Conservation (phyloP, 2,113 vertebrate genomes). For the Syngnathoides biaculeatus region DNA sequence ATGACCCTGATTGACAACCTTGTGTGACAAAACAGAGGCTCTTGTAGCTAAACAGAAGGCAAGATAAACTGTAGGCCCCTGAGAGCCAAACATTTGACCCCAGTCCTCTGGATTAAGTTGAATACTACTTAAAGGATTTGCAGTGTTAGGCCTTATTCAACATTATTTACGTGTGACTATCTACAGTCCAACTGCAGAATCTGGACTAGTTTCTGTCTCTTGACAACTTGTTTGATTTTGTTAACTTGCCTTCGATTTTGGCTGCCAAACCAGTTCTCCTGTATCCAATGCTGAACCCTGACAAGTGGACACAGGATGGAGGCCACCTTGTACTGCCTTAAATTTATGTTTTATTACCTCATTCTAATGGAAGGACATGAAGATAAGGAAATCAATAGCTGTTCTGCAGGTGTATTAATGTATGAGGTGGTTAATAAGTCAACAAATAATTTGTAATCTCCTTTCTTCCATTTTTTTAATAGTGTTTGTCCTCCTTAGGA, state of each 20-base stretch:
- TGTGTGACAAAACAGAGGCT: slow-evolving; percentile 5
- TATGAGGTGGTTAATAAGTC: neutral
- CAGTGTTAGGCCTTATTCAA: slow-evolving; percentile 1
- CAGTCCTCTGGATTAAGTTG: slow-evolving; percentile 18
- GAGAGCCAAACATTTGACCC: slow-evolving; percentile 18
- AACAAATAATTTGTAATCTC: neutral
- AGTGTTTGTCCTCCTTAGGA: too few relatives aligned
- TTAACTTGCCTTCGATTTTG: slow-evolving; percentile 1
- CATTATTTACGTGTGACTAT: neutral
- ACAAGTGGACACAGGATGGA: slow-evolving; percentile 9
- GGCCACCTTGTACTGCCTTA: slow-evolving; percentile 16
- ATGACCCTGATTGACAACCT: neutral
- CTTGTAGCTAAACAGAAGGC: neutral
- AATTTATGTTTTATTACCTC: slow-evolving; percentile 6
- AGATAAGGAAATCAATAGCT: neutral
- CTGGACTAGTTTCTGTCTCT: slow-evolving; percentile 3
- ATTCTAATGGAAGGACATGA: neutral
- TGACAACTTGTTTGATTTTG: slow-evolving; percentile 4
- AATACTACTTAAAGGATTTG: slow-evolving; percentile 21
- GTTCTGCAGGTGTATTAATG: neutral
- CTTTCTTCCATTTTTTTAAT: neutral
- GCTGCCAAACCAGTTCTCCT: slow-evolving; percentile 25
- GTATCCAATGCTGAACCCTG: slow-evolving; percentile 18
- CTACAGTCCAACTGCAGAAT: neutral
- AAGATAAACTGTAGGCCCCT: slow-evolving; percentile 8